Percentiles rank a stretch among this genome's conserved stretches.
Conservation (phyloP, 2,888 invertebrate species). For the Hyles lineata region DNA sequence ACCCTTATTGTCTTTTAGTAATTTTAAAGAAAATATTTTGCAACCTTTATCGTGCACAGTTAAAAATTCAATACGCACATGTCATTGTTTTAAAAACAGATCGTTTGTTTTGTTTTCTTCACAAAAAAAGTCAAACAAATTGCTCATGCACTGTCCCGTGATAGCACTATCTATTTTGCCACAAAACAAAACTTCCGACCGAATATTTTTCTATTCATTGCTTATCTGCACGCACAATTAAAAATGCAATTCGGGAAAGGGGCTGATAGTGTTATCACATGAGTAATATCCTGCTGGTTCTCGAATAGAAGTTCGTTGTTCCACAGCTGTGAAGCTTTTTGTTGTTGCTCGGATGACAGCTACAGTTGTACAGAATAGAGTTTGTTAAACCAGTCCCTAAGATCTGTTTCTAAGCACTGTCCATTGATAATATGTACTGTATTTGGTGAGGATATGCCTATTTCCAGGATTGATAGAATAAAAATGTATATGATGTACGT, state of each 20-base stretch:
- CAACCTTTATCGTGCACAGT: background rate
- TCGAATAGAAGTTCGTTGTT: constrained; percentile 54
- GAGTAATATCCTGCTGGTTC: constrained; percentile 61
- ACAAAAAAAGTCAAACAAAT: background rate
- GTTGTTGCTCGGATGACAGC: constrained; percentile 26
- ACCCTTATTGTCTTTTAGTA: background rate
- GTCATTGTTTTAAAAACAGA: background rate
- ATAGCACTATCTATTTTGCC: background rate
- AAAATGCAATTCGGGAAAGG: constrained; percentile 56
- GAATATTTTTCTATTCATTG: constrained; percentile 28
- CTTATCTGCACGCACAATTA: constrained; percentile 30
- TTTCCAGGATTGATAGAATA: too few relatives aligned
- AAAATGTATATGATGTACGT: too few relatives aligned
- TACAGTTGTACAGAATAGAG: background rate
- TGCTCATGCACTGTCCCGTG: background rate
- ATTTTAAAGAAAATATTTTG: background rate
- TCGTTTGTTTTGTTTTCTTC: background rate
- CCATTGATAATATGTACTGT: too few relatives aligned
- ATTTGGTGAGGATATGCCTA: too few relatives aligned
- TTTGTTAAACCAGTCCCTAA: background rate
- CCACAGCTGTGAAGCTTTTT: constrained; percentile 43
- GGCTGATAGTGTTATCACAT: constrained; percentile 63
- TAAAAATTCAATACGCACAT: background rate
- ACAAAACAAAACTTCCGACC: constrained; percentile 32
- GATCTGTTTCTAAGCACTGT: too few relatives aligned